phyloP scores from a whole-genome alignment of 2,888 invertebrate species.

The Caenorhabditis sp. region DNA sequence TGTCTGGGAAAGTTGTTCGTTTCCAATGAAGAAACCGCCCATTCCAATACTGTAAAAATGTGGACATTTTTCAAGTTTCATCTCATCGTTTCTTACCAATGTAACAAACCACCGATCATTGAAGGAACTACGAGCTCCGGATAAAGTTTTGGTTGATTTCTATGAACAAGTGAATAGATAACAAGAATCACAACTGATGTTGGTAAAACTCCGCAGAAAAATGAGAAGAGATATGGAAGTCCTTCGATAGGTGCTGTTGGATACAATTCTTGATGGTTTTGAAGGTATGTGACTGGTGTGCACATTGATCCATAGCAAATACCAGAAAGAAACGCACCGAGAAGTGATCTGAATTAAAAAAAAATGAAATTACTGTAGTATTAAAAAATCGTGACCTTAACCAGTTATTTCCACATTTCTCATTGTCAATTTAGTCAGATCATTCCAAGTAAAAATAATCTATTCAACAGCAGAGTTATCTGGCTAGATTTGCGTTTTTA shows the following conservation, averaged over 20 bases:
- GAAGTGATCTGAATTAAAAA: constrained; percentile 70
- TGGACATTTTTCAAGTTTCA: too few species aligned
- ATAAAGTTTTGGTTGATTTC: constrained; percentile 60
- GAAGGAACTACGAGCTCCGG: constrained; percentile 72
- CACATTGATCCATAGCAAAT: constrained; percentile 72
- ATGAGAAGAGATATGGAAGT: constrained; percentile 72
- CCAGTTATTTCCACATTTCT: too few species aligned
- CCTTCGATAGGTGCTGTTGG: constrained; percentile 45
- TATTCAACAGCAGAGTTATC: too few species aligned
- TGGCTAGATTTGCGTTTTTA: too few species aligned
- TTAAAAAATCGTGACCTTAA: neutral
- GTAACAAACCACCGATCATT: constrained; percentile 72
- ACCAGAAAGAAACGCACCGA: constrained; percentile 72
- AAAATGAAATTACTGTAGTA: neutral
- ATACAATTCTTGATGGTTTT: constrained; percentile 67
- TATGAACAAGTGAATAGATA: constrained; percentile 68
- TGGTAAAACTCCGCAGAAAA: constrained; percentile 72
- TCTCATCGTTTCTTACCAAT: too few species aligned
- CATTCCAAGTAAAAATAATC: too few species aligned
- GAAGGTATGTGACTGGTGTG: constrained; percentile 72
- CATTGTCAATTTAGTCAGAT: too few species aligned
- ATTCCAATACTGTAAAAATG: constrained; percentile 70
- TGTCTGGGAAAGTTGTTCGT: constrained; percentile 72
- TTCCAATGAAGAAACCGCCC: constrained; percentile 72
- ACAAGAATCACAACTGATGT: constrained; percentile 69